These are phyloP conservation scores for Limonius californicus DNA, from an alignment of 1,140 invertebrate genomes.

Conservation along the genomic window DNA sequence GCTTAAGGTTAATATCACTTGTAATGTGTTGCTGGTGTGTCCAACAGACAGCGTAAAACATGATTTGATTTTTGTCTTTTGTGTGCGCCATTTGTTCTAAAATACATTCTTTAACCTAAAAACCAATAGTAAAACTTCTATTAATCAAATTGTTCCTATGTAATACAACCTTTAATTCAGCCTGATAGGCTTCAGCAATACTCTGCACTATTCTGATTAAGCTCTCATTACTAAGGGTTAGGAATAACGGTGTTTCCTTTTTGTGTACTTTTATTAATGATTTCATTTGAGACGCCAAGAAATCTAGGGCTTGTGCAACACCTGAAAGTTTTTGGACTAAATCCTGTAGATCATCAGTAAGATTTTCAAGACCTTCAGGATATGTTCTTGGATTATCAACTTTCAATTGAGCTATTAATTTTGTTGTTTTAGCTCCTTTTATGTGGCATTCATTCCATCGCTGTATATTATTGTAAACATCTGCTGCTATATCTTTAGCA, in stretches of 20 bases:
- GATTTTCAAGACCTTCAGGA: slow-evolving; percentile 29
- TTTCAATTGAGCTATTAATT: slow-evolving; percentile 38
- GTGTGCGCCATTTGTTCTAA: slow-evolving; percentile 42
- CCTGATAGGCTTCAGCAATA: slow-evolving; percentile 36
- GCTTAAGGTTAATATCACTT: slow-evolving; percentile 30
- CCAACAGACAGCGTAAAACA: slow-evolving; percentile 42
- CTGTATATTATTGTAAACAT: slow-evolving; percentile 45
- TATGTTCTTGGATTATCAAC: slow-evolving; percentile 24
- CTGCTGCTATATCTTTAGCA: slow-evolving; percentile 40
- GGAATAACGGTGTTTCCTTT: slow-evolving; percentile 37
- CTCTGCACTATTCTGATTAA: slow-evolving; percentile 25
- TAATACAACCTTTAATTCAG: slow-evolving; percentile 42
- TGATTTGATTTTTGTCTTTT: slow-evolving; percentile 38
- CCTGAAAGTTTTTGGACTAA: slow-evolving; percentile 28
- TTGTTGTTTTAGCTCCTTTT: slow-evolving; percentile 37
- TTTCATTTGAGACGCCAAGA: slow-evolving; percentile 31
- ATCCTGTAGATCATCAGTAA: slow-evolving; percentile 30
- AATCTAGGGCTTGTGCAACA: slow-evolving; percentile 24
- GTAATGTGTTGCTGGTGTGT: slow-evolving; percentile 37
- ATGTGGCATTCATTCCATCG: slow-evolving; percentile 43
- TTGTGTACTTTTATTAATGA: slow-evolving; percentile 38
- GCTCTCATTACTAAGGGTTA: slow-evolving; percentile 27
- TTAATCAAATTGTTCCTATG: too few relatives aligned
- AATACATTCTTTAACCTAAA: slow-evolving; percentile 41
- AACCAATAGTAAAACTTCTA: slow-evolving; percentile 17